These are phyloP conservation scores for Hyperoplus lanceolatus DNA, from an alignment of 2,797 vertebrate genomes.

Conservation along the genomic window DNA sequence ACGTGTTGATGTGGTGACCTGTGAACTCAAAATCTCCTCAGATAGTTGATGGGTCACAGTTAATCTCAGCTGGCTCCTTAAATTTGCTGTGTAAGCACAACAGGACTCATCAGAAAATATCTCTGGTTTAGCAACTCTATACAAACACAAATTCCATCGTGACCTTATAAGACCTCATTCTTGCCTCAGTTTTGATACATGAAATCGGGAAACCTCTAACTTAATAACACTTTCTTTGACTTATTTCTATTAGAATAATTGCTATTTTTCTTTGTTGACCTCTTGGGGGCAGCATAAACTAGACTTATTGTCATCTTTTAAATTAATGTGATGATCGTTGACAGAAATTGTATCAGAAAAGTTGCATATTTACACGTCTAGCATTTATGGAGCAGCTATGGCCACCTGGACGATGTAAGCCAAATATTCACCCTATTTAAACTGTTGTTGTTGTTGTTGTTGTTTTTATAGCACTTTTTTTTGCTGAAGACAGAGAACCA, in stretches of 20 bases:
- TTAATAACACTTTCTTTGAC: not conserved
- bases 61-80: slow-evolving; percentile 62
- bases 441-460: too few species aligned
- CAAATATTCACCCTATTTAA: not conserved
- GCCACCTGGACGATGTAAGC: not conserved
- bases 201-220: not conserved
- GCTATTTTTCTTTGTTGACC: not conserved
- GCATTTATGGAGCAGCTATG: not conserved
- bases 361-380: too few species aligned
- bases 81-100: slow-evolving; percentile 21
- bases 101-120: not conserved
- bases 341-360: too few species aligned
- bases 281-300: not conserved
- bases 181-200: not conserved
- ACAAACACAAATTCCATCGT: not conserved
- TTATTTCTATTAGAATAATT: not conserved
- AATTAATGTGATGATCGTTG: not conserved
- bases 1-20: slow-evolving; percentile 47
- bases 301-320: not conserved
- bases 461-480: not conserved
- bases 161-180: not conserved
- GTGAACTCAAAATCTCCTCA: slow-evolving; percentile 67
- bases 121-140: not conserved
- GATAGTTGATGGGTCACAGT: slow-evolving; percentile 65
- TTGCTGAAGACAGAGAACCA: not conserved